A percentile compares a stretch with the other conserved stretches of the same genome.
Conservation (phyloP, 2,797 vertebrate species). For the Mormyrops attenuatus region DNA sequence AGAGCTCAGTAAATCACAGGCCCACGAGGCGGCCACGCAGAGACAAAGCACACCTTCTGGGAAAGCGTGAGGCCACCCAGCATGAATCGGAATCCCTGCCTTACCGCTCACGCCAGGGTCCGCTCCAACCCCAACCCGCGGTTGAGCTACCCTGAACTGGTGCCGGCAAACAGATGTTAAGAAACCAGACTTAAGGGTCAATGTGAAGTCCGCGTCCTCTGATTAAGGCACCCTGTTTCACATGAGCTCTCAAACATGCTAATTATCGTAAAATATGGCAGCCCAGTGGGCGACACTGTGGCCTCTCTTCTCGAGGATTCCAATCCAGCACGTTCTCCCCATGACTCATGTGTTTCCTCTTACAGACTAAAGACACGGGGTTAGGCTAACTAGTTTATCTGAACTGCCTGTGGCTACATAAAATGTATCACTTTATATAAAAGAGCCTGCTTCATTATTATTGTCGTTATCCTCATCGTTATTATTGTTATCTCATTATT, state of each 20-base stretch:
- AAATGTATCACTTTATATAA: not conserved
- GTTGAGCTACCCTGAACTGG: not conserved
- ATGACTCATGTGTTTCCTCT: not conserved
- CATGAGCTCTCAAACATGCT: not conserved
- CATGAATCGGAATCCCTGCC: not conserved
- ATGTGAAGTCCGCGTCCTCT: not conserved
- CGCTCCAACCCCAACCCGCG: not conserved
- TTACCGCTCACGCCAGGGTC: not conserved
- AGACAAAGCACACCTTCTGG: conserved; percentile 13
- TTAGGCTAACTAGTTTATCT: not conserved
- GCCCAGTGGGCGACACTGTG: not conserved
- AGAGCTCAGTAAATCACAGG: conserved; percentile 14
- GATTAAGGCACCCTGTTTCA: not conserved
- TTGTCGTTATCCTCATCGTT: not conserved
- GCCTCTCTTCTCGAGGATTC: not conserved
- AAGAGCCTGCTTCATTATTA: not conserved
- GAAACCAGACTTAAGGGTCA: not conserved
- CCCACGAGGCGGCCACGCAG: not conserved
- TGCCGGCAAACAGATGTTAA: not conserved
- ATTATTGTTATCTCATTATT: not conserved
- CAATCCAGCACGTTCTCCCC: not conserved
- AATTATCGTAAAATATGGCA: not conserved
- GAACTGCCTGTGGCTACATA: not conserved
- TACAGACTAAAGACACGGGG: not conserved
- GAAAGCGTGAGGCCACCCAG: not conserved